A percentile compares a stretch with the other conserved stretches of the same genome.
These are phyloP conservation scores for Aquatica leii DNA, from an alignment of 2,888 invertebrate species.

Conservation along the genomic window DNA sequence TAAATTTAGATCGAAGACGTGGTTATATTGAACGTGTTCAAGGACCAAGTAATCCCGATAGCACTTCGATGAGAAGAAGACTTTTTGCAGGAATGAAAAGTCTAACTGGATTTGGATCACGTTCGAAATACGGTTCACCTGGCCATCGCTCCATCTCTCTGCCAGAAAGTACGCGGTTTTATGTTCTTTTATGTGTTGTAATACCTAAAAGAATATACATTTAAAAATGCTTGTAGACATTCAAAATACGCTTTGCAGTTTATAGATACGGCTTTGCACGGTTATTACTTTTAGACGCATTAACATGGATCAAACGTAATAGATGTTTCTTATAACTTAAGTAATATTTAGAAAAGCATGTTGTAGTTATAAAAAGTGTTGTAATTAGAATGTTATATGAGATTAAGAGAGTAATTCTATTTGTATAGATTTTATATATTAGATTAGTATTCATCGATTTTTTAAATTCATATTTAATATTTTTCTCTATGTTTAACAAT, in stretches of 20 bases:
- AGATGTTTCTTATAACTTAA: no score
- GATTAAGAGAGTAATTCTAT: no score
- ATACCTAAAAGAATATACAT: constrained; percentile 11
- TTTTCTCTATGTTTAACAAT: no score
- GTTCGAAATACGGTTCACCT: constrained; percentile 74
- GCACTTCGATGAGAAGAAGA: constrained; percentile 75
- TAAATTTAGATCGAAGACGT: constrained; percentile 44
- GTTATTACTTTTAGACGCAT: no score
- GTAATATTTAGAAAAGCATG: no score
- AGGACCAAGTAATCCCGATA: constrained; percentile 51
- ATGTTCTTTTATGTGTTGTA: constrained; percentile 31
- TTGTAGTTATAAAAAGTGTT: no score
- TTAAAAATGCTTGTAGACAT: constrained; percentile 18
- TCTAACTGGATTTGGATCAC: constrained; percentile 76
- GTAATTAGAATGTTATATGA: no score
- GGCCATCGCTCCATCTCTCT: constrained; percentile 86
- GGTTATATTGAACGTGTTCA: constrained; percentile 32
- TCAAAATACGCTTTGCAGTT: not conserved
- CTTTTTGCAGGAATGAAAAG: constrained; percentile 85
- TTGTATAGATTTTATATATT: no score
- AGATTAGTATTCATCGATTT: no score
- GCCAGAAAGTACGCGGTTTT: constrained; percentile 78
- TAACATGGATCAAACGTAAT: no score
- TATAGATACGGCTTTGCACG: constrained; percentile 1
- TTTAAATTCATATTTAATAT: no score